Percentiles rank a stretch among this genome's conserved stretches.
Evolutionary conservation across 2,797 vertebrate genomes (phyloP).

Genomic region (Anabas testudineus): DNA sequence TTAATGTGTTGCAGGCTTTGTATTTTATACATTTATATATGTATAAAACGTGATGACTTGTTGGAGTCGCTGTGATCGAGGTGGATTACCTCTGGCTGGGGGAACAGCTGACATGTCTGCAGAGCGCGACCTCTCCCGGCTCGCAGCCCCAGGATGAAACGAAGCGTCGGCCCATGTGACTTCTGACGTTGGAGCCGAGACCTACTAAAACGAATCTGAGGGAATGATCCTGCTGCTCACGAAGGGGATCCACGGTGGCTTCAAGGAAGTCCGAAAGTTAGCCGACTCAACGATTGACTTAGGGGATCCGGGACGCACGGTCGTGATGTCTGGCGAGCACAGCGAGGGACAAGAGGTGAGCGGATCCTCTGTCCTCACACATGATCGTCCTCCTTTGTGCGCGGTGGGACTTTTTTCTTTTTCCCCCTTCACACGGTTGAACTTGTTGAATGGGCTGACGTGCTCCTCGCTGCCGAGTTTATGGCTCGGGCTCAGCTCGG

Average conservation of each 20-base stretch:
- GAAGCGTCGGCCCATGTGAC: conserved; percentile 76
- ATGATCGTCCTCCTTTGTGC: neutral
- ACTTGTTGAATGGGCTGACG: neutral
- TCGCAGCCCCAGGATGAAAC: neutral
- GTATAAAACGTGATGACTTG: too few species aligned
- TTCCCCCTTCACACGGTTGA: neutral
- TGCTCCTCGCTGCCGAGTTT: neutral
- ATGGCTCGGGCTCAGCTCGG: neutral
- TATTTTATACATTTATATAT: too few species aligned
- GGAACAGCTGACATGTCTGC: neutral
- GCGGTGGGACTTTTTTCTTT: conserved; percentile 18
- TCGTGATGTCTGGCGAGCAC: conserved; percentile 71
- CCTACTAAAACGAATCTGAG: conserved; percentile 71
- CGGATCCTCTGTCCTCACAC: neutral
- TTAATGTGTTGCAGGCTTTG: too few species aligned
- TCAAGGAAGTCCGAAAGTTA: conserved; percentile 75
- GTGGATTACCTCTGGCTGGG: neutral
- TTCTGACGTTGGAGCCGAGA: conserved; percentile 72
- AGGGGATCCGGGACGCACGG: conserved; percentile 4
- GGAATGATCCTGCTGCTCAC: conserved; percentile 68
- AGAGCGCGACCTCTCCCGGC: conserved; percentile 22
- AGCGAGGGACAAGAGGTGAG: conserved; percentile 73
- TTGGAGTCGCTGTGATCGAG: neutral
- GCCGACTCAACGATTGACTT: conserved; percentile 21
- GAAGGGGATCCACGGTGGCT: conserved; percentile 66